phyloP scores from a whole-genome alignment of 2,113 vertebrate genomes.

The Pheucticus melanocephalus region DNA sequence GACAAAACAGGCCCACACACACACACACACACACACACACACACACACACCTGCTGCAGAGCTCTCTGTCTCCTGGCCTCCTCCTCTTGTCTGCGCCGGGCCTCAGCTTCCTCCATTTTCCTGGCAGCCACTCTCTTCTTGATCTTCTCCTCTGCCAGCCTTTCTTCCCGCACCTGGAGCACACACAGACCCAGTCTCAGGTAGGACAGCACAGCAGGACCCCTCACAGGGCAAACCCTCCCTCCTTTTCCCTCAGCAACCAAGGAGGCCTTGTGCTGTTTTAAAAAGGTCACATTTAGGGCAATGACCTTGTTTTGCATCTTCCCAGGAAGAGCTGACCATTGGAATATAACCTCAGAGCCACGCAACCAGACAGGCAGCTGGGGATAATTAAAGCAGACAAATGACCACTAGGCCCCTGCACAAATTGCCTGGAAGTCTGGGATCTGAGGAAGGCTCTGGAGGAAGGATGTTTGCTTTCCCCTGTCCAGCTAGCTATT shows the following conservation, averaged over 20 bases:
- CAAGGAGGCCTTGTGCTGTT: background rate
- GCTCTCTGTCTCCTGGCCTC: conserved; percentile 80
- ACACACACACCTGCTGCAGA: conserved; percentile 76
- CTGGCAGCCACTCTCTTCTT: conserved; percentile 81
- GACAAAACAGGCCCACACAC: background rate
- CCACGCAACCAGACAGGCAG: background rate
- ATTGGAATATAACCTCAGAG: background rate
- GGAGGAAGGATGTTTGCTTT: background rate
- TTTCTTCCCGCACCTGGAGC: conserved; percentile 78
- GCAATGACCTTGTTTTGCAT: background rate
- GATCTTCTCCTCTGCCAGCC: conserved; percentile 86
- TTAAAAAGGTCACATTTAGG: background rate
- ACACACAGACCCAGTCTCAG: background rate
- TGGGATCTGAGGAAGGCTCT: background rate
- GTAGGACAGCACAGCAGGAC: fast-evolving
- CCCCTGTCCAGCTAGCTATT: background rate
- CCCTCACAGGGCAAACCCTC: background rate
- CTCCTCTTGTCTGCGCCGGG: conserved; percentile 84
- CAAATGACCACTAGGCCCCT: background rate
- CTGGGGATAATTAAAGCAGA: background rate
- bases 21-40: background rate
- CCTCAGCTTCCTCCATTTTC: conserved; percentile 87
- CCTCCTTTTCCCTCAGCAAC: background rate
- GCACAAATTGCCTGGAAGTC: background rate
- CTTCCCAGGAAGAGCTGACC: background rate